phyloP scores from a whole-genome alignment of 2,888 invertebrate genomes.

The Andrena marginata region DNA sequence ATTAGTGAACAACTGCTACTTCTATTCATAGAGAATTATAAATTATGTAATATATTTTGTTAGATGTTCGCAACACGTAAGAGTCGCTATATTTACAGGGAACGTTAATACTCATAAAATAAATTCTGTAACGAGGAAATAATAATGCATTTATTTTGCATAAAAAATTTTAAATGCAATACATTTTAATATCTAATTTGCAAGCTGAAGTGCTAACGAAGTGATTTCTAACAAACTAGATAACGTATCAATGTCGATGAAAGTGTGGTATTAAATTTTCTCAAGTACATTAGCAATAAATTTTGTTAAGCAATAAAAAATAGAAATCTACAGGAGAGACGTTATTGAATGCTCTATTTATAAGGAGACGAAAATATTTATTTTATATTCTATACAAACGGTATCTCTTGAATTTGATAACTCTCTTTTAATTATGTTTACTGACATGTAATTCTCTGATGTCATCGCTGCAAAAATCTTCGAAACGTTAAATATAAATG shows the following conservation, averaged over 20 bases:
- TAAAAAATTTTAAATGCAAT: neutral
- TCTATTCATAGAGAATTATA: slow-evolving; percentile 19
- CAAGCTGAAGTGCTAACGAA: neutral
- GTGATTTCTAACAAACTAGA: neutral
- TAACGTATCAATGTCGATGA: neutral
- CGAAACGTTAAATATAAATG: neutral
- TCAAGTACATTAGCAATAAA: neutral
- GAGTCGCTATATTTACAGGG: slow-evolving; percentile 11
- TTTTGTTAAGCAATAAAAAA: slow-evolving; percentile 2
- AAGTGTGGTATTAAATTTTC: slow-evolving; percentile 11
- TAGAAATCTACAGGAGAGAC: neutral
- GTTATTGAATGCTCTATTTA: slow-evolving; percentile 3
- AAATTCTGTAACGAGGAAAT: neutral
- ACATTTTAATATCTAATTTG: slow-evolving; percentile 24
- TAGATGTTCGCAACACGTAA: slow-evolving; percentile 9
- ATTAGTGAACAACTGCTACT: slow-evolving; percentile 11
- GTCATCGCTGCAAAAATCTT: neutral
- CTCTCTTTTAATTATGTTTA: neutral
- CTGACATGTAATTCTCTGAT: slow-evolving; percentile 6
- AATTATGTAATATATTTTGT: slow-evolving; percentile 20
- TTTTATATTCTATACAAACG: slow-evolving; percentile 9
- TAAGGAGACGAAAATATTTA: slow-evolving; percentile 31
- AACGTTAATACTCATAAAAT: slow-evolving; percentile 31
- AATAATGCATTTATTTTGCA: slow-evolving; percentile 3
- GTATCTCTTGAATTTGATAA: neutral